Evolutionary conservation across 2,797 vertebrate genomes (phyloP).

Genomic region (Podarcis lilfordi): DNA sequence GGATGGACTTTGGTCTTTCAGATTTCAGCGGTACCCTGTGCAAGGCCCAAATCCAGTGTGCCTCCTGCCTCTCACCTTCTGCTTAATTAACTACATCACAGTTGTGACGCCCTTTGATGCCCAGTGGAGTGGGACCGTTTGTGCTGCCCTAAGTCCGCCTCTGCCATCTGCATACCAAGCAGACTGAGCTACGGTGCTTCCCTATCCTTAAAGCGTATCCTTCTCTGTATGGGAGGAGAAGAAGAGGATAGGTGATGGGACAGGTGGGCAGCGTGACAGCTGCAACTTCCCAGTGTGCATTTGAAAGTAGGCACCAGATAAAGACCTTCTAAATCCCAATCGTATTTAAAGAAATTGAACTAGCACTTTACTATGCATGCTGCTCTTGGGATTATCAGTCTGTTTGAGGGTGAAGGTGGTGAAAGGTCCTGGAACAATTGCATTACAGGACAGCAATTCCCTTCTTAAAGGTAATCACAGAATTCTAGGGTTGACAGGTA

Average conservation of each 20-base stretch:
- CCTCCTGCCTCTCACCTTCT: too few relatives aligned
- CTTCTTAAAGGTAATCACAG: not conserved
- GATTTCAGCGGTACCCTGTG: too few relatives aligned
- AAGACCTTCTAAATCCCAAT: not conserved
- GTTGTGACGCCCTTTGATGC: too few relatives aligned
- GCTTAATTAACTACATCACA: too few relatives aligned
- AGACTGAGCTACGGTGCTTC: too few relatives aligned
- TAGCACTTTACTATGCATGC: not conserved
- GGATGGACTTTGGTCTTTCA: too few relatives aligned
- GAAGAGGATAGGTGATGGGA: not conserved
- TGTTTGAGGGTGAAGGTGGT: not conserved
- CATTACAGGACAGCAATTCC: not conserved
- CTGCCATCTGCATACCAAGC: too few relatives aligned
- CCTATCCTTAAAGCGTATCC: too few relatives aligned
- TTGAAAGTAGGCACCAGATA: not conserved
- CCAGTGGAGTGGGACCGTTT: too few relatives aligned
- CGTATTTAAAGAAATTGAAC: not conserved
- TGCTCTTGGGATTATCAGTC: not conserved
- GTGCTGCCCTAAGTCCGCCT: too few relatives aligned
- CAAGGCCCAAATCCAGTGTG: too few relatives aligned
- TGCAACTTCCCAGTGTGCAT: not conserved
- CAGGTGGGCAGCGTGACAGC: not conserved
- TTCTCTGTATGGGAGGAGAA: not conserved
- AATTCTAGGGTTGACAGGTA: too few relatives aligned
- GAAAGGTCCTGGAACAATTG: not conserved